Percentiles rank a stretch among this genome's conserved stretches.
These are phyloP conservation scores for Carapus acus DNA, from an alignment of 2,797 vertebrate species.

Conservation along the genomic window DNA sequence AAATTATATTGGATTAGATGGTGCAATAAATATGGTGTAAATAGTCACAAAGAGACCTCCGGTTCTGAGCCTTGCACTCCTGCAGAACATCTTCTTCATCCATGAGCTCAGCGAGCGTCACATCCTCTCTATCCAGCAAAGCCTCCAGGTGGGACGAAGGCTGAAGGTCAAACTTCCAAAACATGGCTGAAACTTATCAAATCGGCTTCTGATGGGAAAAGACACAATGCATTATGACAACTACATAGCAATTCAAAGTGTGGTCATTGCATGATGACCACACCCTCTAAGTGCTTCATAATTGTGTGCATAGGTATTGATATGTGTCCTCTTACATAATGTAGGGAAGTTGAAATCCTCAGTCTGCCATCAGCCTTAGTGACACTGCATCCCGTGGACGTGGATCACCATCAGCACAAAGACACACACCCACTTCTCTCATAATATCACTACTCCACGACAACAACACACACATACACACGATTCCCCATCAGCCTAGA, in stretches of 20 bases:
- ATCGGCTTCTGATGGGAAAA: slow-evolving; percentile 26
- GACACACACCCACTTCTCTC: slow-evolving; percentile 29
- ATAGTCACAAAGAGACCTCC: slow-evolving; percentile 60
- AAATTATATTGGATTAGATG: background rate
- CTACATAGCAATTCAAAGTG: too few species aligned
- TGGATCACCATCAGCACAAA: slow-evolving; percentile 24
- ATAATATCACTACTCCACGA: slow-evolving; percentile 22
- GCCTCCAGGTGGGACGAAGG: slow-evolving; percentile 93
- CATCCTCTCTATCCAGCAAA: slow-evolving; percentile 91
- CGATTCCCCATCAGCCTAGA: slow-evolving; percentile 26
- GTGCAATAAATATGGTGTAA: background rate
- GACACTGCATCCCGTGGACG: slow-evolving; percentile 23
- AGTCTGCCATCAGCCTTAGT: slow-evolving; percentile 37
- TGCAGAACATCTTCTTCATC: slow-evolving; percentile 95
- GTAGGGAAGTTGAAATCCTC: slow-evolving; percentile 38
- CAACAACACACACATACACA: background rate
- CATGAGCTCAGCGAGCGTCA: slow-evolving; percentile 88
- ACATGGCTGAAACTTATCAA: slow-evolving; percentile 76
- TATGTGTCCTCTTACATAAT: slow-evolving; percentile 42
- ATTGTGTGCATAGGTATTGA: too few species aligned
- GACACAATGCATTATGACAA: background rate
- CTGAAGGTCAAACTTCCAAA: slow-evolving; percentile 98
- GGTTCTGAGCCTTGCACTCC: slow-evolving; percentile 98
- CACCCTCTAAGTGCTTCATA: too few species aligned
- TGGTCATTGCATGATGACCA: too few species aligned